Evolutionary conservation across 2,797 vertebrate genomes (phyloP).

Genomic region (Cynopterus sphinx): DNA sequence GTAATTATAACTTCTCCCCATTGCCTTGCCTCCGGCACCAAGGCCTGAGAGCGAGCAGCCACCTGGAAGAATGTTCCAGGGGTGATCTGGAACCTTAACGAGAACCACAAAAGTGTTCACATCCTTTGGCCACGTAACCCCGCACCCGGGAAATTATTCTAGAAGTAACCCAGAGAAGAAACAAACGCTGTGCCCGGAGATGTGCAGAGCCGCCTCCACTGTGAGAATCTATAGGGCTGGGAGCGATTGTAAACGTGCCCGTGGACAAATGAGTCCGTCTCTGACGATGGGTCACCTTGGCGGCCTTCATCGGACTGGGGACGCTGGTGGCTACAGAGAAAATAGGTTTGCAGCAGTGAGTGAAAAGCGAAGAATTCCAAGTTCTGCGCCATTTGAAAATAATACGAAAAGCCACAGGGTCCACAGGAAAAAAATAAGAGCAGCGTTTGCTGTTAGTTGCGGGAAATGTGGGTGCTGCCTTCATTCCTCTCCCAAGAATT

Average conservation of each 20-base stretch:
- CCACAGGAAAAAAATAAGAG: neutral
- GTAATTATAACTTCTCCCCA: neutral
- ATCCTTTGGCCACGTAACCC: neutral
- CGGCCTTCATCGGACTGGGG: neutral
- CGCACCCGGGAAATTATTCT: neutral
- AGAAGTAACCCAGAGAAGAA: neutral
- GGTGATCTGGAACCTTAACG: neutral
- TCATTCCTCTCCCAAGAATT: neutral
- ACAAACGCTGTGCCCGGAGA: neutral
- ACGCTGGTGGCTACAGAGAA: neutral
- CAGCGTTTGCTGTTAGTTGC: neutral
- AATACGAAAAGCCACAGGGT: neutral
- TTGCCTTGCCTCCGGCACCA: neutral
- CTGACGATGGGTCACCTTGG: accelerated
- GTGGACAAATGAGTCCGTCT: neutral
- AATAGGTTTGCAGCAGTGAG: neutral
- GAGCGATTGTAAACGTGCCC: accelerated
- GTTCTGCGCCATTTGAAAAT: neutral
- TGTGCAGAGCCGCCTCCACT: neutral
- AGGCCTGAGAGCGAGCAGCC: neutral
- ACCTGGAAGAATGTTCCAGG: neutral
- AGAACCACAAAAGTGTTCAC: neutral
- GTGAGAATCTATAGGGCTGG: accelerated
- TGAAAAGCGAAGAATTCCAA: neutral
- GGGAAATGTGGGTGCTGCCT: neutral